A percentile compares a stretch with the other conserved stretches of the same genome.
phyloP scores from a whole-genome alignment of 2,888 invertebrate species.

The Chaetogeoica ovagalla region DNA sequence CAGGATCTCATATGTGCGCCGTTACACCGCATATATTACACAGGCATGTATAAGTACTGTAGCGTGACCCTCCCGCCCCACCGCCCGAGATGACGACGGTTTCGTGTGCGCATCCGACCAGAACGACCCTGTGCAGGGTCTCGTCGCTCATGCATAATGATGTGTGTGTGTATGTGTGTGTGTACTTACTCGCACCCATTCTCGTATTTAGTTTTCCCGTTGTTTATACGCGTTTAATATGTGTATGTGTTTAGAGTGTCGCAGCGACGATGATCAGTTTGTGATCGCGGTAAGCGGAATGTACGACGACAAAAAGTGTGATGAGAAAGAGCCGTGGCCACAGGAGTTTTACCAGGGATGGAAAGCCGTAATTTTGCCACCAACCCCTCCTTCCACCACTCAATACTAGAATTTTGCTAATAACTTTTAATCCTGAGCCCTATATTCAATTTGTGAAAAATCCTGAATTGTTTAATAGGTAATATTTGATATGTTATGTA shows the following conservation, averaged over 20 bases:
- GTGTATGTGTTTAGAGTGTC: neutral
- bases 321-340: too few relatives aligned
- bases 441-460: too few relatives aligned
- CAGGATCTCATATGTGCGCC: neutral
- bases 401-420: too few relatives aligned
- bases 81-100: conserved; percentile 13
- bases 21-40: neutral
- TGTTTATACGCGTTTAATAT: neutral
- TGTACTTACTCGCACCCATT: neutral
- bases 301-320: neutral
- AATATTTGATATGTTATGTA: too few relatives aligned
- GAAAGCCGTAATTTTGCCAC: too few relatives aligned
- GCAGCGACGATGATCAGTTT: neutral
- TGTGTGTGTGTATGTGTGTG: too few relatives aligned
- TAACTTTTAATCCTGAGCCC: too few relatives aligned
- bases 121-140: conserved; percentile 21
- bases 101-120: conserved; percentile 31
- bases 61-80: conserved; percentile 3
- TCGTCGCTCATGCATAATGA: neutral
- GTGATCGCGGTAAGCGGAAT: neutral
- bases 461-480: too few relatives aligned
- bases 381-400: too few relatives aligned
- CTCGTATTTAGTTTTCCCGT: neutral
- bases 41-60: neutral
- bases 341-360: too few relatives aligned